These are phyloP conservation scores for Pseudocheirus occidentalis DNA, from an alignment of 2,797 vertebrate species.

Conservation along the genomic window DNA sequence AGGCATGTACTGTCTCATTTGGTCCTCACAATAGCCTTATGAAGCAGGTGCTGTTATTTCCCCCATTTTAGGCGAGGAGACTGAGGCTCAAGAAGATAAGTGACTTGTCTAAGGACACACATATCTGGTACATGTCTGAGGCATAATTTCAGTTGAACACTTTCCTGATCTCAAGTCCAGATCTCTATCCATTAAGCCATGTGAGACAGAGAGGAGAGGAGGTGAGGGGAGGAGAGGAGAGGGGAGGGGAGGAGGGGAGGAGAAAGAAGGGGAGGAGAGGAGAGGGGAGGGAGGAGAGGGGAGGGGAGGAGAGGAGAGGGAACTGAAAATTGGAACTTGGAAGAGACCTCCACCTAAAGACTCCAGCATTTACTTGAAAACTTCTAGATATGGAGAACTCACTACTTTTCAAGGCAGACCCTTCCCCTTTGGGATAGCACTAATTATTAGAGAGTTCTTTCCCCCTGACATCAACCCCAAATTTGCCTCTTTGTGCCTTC, in stretches of 20 bases:
- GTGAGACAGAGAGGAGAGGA: not conserved
- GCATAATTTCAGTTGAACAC: not conserved
- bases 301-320: not conserved
- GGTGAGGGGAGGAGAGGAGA: not conserved
- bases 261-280: not conserved
- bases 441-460: not conserved
- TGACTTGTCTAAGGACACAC: not conserved
- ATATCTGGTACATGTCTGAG: not conserved
- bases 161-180: not conserved
- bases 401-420: not conserved
- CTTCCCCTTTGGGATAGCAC: not conserved
- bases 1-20: not conserved
- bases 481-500: not conserved
- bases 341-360: not conserved
- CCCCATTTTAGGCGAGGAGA: not conserved
- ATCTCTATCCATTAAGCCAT: not conserved
- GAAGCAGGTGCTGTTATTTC: not conserved
- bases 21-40: not conserved
- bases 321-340: not conserved
- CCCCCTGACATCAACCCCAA: not conserved
- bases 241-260: fast-evolving
- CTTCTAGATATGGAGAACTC: not conserved
- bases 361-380: not conserved
- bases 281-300: not conserved
- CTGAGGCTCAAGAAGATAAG: slow-evolving; percentile 1